phyloP scores from a whole-genome alignment of 64 coral and sea anemone species.

The Porites australiensis region DNA sequence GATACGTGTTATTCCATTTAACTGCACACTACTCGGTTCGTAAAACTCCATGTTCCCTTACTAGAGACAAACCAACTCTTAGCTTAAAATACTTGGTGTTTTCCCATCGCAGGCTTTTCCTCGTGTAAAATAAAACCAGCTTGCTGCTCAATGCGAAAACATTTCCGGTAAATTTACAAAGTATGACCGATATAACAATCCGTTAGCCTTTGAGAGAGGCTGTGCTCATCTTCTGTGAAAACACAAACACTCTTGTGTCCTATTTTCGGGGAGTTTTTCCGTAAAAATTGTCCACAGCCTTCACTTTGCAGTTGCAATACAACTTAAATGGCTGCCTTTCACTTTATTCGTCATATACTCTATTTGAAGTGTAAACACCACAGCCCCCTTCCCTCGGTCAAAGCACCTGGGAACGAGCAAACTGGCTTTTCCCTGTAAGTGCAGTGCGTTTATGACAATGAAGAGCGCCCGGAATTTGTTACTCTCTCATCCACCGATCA shows the following conservation, averaged over 20 bases:
- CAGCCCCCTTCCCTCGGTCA: too few relatives aligned
- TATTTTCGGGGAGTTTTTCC: neutral
- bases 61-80: neutral
- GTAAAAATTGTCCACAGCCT: neutral
- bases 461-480: too few relatives aligned
- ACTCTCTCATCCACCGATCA: too few relatives aligned
- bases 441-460: too few relatives aligned
- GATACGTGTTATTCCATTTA: conserved; percentile 74
- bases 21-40: conserved; percentile 73
- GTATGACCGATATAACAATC: neutral
- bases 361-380: neutral
- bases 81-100: neutral
- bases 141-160: neutral
- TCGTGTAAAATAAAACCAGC: neutral
- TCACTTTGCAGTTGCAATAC: neutral
- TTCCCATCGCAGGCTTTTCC: neutral
- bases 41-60: conserved; percentile 85
- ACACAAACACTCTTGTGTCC: neutral
- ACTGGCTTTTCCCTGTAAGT: too few relatives aligned
- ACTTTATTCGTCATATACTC: neutral
- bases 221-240: neutral
- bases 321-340: neutral
- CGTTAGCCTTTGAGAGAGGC: too few relatives aligned
- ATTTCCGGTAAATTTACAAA: neutral
- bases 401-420: too few relatives aligned